These are phyloP conservation scores for Mimumesa dahlbomi DNA, from an alignment of 2,888 invertebrate genomes.

Conservation along the genomic window DNA sequence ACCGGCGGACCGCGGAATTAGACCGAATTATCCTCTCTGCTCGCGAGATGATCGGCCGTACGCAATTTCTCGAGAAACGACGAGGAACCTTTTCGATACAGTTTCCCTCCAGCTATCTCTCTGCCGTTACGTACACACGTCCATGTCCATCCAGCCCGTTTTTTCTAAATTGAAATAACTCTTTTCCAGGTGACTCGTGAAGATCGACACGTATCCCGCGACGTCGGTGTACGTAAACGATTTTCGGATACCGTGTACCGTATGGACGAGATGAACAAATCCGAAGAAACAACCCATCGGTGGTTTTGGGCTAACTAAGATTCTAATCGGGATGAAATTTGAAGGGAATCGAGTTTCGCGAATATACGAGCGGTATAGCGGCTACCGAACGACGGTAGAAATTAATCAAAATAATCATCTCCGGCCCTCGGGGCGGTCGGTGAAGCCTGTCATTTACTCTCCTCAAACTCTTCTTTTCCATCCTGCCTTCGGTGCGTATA, in stretches of 20 bases:
- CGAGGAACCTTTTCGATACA: conserved; percentile 1
- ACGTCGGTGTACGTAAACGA: too few species aligned
- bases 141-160: too few species aligned
- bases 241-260: too few species aligned
- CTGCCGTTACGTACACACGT: too few species aligned
- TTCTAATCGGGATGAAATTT: conserved; percentile 13
- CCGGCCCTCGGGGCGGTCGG: conserved; percentile 65
- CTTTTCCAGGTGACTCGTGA: too few species aligned
- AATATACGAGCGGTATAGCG: conserved; percentile 63
- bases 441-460: conserved; percentile 71
- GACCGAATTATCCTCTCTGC: conserved; percentile 70
- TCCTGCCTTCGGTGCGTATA: conserved; percentile 41
- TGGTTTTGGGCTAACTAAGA: too few species aligned
- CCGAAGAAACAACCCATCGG: too few species aligned
- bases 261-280: too few species aligned
- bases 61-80: conserved; percentile 55
- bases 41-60: conserved; percentile 47
- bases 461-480: conserved; percentile 62
- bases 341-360: conserved; percentile 54
- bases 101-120: too few species aligned
- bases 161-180: too few species aligned
- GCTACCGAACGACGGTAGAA: conserved; percentile 74
- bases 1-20: conserved; percentile 74
- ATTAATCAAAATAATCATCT: conserved; percentile 75
- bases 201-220: too few species aligned